Conservation (phyloP, 2,113 vertebrate species). For the Anser brachyrhynchus region DNA sequence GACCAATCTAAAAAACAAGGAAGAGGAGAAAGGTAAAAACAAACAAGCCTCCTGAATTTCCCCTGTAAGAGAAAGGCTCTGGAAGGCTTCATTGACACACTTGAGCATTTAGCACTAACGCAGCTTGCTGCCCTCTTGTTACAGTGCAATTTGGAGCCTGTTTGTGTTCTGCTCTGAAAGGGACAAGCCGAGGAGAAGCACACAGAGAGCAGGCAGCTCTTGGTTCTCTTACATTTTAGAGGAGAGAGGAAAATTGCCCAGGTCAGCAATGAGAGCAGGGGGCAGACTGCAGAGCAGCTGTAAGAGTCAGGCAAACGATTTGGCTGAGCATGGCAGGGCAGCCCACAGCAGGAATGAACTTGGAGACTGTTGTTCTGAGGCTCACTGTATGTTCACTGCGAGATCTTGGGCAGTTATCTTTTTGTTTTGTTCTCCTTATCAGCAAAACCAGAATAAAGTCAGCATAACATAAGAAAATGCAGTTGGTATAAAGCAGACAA, state of each 20-base stretch:
- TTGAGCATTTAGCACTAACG: neutral
- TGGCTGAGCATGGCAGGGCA: neutral
- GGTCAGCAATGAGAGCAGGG: neutral
- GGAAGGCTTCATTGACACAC: neutral
- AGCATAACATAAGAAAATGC: neutral
- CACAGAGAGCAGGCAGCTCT: neutral
- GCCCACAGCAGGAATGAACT: neutral
- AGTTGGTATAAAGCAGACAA: neutral
- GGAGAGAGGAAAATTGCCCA: neutral
- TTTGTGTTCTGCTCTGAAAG: neutral
- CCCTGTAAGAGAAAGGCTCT: accelerated
- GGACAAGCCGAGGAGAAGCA: neutral
- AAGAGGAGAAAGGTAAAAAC: neutral
- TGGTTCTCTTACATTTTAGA: neutral
- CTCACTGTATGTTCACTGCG: neutral
- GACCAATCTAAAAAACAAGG: neutral
- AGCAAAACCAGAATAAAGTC: neutral
- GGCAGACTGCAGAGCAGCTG: neutral
- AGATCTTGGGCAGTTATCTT: neutral
- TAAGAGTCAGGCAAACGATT: neutral
- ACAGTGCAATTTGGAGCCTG: neutral
- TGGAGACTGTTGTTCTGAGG: neutral
- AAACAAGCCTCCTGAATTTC: neutral
- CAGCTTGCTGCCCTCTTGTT: neutral
- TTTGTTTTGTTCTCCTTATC: neutral